A percentile compares a stretch with the other conserved stretches of the same genome.
phyloP scores from a whole-genome alignment of 2,113 vertebrate genomes.

The Helogale parvula region DNA sequence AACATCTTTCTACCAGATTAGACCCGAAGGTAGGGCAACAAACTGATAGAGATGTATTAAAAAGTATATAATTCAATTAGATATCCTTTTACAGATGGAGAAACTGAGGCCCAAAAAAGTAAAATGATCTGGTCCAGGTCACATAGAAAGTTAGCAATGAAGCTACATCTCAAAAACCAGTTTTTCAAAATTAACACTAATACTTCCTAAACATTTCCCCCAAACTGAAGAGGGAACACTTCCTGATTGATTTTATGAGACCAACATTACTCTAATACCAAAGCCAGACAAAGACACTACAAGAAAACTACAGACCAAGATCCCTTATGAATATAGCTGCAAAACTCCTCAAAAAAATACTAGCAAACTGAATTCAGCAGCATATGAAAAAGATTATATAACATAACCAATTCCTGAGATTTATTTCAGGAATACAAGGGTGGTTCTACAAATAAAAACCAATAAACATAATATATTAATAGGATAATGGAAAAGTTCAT shows the following conservation, averaged over 20 bases:
- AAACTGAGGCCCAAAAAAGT: not conserved
- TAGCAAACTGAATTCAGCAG: not conserved
- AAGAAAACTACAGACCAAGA: not conserved
- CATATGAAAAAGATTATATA: not conserved
- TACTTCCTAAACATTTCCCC: not conserved
- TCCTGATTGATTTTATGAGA: constrained; percentile 23
- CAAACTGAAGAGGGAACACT: not conserved
- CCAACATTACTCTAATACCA: not conserved
- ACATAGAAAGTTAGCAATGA: not conserved
- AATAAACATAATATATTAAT: not conserved
- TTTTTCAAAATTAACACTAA: not conserved
- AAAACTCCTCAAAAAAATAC: not conserved
- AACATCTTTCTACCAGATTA: not conserved
- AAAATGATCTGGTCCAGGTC: not conserved
- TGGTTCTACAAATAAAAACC: not conserved
- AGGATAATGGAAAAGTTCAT: not conserved
- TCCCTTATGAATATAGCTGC: not conserved
- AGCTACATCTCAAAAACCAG: not conserved
- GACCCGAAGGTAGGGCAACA: not conserved
- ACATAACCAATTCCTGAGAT: no score
- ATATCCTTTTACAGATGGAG: not conserved
- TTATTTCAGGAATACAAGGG: not conserved
- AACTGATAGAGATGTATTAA: not conserved
- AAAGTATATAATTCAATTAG: not conserved
- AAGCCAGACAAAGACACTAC: not conserved